phyloP scores from a whole-genome alignment of 2,113 vertebrate species.

The Rhea pennata region DNA sequence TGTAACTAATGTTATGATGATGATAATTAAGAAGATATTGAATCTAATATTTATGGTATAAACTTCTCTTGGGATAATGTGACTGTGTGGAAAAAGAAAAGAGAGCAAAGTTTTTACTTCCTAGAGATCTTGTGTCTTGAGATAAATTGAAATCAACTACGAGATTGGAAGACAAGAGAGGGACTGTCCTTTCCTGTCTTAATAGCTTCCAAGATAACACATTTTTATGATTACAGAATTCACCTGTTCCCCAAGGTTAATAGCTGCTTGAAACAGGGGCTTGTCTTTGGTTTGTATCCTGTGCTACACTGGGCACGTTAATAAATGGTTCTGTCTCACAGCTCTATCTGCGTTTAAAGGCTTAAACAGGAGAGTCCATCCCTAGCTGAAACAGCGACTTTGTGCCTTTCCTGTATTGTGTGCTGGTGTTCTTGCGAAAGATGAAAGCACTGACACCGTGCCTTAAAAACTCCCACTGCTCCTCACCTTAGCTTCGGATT shows the following conservation, averaged over 20 bases:
- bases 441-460: neutral
- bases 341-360: neutral
- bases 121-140: neutral
- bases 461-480: neutral
- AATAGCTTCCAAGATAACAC: neutral
- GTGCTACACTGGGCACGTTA: neutral
- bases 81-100: neutral
- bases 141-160: neutral
- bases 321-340: neutral
- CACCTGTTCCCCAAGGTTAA: slow-evolving; percentile 12
- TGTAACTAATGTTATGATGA: neutral
- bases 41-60: neutral
- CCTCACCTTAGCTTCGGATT: neutral
- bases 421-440: neutral
- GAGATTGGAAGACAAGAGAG: neutral
- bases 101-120: neutral
- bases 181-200: neutral
- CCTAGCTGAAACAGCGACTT: neutral
- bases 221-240: neutral
- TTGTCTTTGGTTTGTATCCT: neutral
- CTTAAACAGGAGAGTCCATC: neutral
- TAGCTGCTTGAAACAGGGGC: neutral
- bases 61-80: neutral
- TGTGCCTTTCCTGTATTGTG: rapidly evolving
- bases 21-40: neutral